Base-by-base conservation (phyloP, 2,113 vertebrate genomes). In the Triplophysa rosa region DNA sequence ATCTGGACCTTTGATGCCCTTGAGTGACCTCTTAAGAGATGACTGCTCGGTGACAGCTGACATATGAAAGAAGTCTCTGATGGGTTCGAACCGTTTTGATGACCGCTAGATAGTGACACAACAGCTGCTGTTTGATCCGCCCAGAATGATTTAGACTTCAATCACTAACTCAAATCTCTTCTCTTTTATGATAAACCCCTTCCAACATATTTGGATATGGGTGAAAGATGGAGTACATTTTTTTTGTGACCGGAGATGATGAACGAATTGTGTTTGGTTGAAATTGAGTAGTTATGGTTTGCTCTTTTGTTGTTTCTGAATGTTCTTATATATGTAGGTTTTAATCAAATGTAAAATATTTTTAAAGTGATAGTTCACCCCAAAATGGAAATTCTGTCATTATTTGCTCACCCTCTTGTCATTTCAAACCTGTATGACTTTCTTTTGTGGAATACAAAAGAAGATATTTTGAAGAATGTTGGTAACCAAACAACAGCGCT, bases 101-200 rank as follows among this genome's bases (percentile, higher is more conserved):
- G 58, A 21, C 71, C 26, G 71, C 58, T 74, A 56, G 42, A 21
- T 58, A 62, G 54, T 33, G 23, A 59, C 23, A 8, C 29, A 10
- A 29, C 70, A 72, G 70, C 54, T 72, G 33, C 33, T 72, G 59
- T 75, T 75, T 75, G 58, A 75, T 75, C 72, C 23, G 26, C 59
- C 8, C 59, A 63, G 58, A 58, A 75, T 45, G 72, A 75, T 42
- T 62, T 63, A 47, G 14, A 76, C 61, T 65, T 76, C 73, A 64
- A 64, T 64, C 61, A 33, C 23, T 14, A n/a, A 65, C 59, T 76
- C 73, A 63, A 63, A 74, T 47, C 13, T 17, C 54, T 56, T 14
- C 21, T 37, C 11, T 8, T 75, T 47, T 47, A 37, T 9, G n/a
- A 63, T 13, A 29, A 63, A 63, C 23, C 11, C 26, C 71, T 74